Base-by-base conservation (phyloP, 2,797 vertebrate genomes). In the Acanthopagrus latus region DNA sequence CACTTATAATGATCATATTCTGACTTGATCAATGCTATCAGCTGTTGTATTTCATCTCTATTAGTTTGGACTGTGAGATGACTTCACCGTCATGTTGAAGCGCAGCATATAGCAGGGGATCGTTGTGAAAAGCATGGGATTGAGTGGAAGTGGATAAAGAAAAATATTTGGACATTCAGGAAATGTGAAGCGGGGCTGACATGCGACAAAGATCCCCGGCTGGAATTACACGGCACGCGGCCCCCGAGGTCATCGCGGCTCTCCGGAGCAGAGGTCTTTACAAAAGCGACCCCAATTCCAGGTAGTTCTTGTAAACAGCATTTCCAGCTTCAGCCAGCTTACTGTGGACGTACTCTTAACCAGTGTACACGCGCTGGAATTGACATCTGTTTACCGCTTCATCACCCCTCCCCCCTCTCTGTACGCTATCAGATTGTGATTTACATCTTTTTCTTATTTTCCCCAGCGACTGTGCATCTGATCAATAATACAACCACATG, bases 401-500 rank as follows among this genome's bases (percentile, higher is more conserved):
- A 64, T 4, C 10, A 3, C 29, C 5, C 44, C 57, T 54, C 3
- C 16, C 1, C 21, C 47, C n/a, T 16, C 11, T 10, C 50, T 18
- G 6, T 25, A 18, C 8, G 0, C 41, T 38, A 87, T 75, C 64
- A 59, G 64, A 23, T 41, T 69, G 69, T 56, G 69, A 82, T 81
- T 78, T 78, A 74, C 51, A 74, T 76, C 7, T 33, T 50, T 50
- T 70, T 81, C 59, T 27, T 38, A 51, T 65, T 77, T 46, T 23
- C 41, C 10, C 33, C 47, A 52, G 27, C 81, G 52, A 76, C 66
- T 71, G 29, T 75, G 8, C 47, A 63, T 25, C 33, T 43, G 71
- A 84, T 85, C 81, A 85, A 83, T 83, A 83, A 86, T 85, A 79
- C 71, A 78, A 74, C 55, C 54, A 44, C 54, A 71, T 27, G n/a